Evolutionary conservation across 2,113 vertebrate species (phyloP).

Genomic region (Microtus oregoni): DNA sequence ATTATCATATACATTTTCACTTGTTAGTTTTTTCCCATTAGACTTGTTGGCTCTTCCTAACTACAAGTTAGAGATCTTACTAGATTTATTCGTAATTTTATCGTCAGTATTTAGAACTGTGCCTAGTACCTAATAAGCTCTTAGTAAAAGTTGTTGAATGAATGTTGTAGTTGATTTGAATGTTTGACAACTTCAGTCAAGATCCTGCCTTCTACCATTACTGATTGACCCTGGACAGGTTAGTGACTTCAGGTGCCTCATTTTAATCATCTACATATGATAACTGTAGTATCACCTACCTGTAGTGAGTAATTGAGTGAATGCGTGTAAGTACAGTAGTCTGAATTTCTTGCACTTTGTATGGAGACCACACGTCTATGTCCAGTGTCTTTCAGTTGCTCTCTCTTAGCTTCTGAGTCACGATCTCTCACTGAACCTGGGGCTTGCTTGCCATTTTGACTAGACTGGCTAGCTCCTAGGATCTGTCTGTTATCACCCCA

Average conservation of each 20-base stretch:
- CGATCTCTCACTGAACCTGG: not conserved
- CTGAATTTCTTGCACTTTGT: not conserved
- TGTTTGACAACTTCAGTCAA: not conserved
- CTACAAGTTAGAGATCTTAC: not conserved
- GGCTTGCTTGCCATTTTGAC: not conserved
- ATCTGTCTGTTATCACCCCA: not conserved
- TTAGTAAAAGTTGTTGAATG: not conserved
- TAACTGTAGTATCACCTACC: not conserved
- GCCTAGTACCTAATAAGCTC: not conserved
- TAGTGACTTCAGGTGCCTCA: not conserved
- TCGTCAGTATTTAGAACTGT: not conserved
- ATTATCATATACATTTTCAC: not conserved
- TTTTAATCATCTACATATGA: not conserved
- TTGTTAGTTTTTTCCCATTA: not conserved
- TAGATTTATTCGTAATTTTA: not conserved
- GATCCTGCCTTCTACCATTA: not conserved
- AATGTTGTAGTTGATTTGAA: constrained; percentile 10
- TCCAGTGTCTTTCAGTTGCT: not conserved
- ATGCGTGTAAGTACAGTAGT: not conserved
- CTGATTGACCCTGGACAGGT: not conserved
- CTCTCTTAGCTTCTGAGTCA: not conserved
- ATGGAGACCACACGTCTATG: not conserved
- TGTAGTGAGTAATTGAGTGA: constrained; percentile 17
- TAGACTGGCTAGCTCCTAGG: not conserved
- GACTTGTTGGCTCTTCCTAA: not conserved